A percentile compares a stretch with the other conserved stretches of the same genome.
Evolutionary conservation across 2,113 vertebrate genomes (phyloP).

Genomic region (Alces alces): DNA sequence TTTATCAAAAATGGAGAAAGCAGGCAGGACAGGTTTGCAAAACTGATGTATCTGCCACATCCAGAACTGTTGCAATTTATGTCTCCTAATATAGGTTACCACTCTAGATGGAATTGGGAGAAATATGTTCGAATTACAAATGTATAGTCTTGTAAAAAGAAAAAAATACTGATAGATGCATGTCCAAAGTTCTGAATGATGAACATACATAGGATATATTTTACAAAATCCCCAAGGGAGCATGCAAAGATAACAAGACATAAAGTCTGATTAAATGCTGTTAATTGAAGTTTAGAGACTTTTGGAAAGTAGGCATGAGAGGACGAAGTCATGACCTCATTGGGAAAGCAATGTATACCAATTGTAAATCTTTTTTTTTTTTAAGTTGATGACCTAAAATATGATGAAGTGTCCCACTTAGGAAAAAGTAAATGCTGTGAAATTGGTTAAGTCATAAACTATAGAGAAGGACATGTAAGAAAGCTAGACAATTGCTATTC

Average conservation of each 20-base stretch:
- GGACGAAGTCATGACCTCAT: not conserved
- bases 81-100: not conserved
- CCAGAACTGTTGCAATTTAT: not conserved
- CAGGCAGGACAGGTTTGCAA: not conserved
- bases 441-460: not conserved
- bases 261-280: not conserved
- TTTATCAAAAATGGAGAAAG: not conserved
- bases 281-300: not conserved
- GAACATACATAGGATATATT: not conserved
- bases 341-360: not conserved
- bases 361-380: not conserved
- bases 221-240: not conserved
- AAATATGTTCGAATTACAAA: not conserved
- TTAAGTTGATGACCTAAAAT: not conserved
- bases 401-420: not conserved
- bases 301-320: not conserved
- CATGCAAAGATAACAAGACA: not conserved
- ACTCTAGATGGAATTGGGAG: not conserved
- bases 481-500: not conserved
- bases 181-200: not conserved
- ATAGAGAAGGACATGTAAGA: not conserved
- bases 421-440: not conserved
- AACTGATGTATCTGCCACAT: conserved; percentile 2
- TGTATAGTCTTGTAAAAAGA: not conserved
- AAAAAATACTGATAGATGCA: not conserved